A percentile compares a stretch with the other conserved stretches of the same genome.
phyloP scores from a whole-genome alignment of 2,888 invertebrate species.

The Nomada fucata region DNA sequence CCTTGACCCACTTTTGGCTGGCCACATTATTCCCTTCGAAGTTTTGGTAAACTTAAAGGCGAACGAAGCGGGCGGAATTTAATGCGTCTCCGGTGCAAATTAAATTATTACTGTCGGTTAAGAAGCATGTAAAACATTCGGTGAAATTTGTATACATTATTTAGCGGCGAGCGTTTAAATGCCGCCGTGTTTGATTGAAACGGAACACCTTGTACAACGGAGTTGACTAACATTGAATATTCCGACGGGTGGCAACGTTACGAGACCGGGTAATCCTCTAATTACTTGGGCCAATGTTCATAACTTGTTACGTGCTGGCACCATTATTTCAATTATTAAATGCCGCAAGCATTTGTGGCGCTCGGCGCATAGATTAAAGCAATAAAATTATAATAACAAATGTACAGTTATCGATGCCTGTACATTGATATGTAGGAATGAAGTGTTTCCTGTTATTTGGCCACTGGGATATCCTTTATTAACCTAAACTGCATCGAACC shows the following conservation, averaged over 20 bases:
- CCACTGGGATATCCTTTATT: not conserved
- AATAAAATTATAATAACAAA: too few species aligned
- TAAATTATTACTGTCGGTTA: too few species aligned
- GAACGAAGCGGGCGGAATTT: too few species aligned
- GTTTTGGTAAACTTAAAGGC: too few species aligned
- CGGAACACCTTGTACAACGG: not conserved
- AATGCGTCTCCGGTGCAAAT: too few species aligned
- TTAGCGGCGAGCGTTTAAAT: too few species aligned
- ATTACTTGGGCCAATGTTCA: slow-evolving; percentile 19
- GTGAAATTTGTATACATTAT: not conserved
- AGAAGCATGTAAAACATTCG: not conserved
- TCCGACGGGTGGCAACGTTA: slow-evolving; percentile 3
- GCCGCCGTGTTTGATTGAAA: not conserved
- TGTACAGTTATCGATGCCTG: too few species aligned
- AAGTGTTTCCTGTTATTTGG: not conserved
- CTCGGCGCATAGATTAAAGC: too few species aligned
- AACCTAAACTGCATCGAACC: not conserved
- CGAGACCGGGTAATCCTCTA: slow-evolving; percentile 7
- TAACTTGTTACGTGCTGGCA: slow-evolving; percentile 8
- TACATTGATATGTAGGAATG: not conserved
- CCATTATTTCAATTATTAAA: slow-evolving; percentile 13
- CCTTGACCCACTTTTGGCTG: not conserved
- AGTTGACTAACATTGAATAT: slow-evolving; percentile 3
- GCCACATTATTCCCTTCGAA: not conserved
- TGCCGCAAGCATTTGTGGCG: too few species aligned